Evolutionary conservation across 1,140 invertebrate species (phyloP), one percentile per base, ranked within the genome.

Genomic region (Leptinotarsa lineolata): DNA sequence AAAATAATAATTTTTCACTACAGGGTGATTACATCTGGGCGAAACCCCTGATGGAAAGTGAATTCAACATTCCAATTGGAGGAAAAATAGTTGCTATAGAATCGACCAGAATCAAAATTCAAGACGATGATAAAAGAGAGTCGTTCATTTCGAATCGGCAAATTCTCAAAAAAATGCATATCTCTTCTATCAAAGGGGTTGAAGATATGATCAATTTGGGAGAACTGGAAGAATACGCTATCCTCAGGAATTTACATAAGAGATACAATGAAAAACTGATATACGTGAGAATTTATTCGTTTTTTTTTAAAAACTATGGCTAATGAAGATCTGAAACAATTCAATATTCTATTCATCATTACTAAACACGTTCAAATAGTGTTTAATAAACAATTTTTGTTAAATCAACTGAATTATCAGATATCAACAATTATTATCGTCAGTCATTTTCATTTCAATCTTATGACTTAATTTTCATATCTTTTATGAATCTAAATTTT

Each of bases 151-250:
- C 86, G 12, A 80, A 86, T 2, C 84, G 85, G 8, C 86, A 89
- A 81, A 85, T 91, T 39, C 88, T 97, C 63, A 94, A 94, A 82
- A 89, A 91, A 39, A 95, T 97, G 91, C 95, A 97, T 84, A 86
- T 92, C 3, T 93, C 94, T 2, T 97, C 94, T 0, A 87, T 94
- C 30, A 87, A 92, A 75, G 93, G 93, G 61, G 94, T 97, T 5
- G 95, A 97, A 84, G 96, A 98, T 84, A 97, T 98, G 95, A 97
- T 97, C 75, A 92, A 91, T 21, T 86, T 98, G 54, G 94, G 94
- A 8, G 96, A 98, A 86, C 86, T 97, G 21, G 94, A 97, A 82
- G 96, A 98, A 84, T 93, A 95, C 80, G 94, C 95, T 8, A 97
- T 98, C 78, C 86, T 98, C 15, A 87, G 95, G 71, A 98, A 98